These are phyloP conservation scores for Megaceryle maxima DNA, from an alignment of 2,113 vertebrate genomes.

Conservation along the genomic window DNA sequence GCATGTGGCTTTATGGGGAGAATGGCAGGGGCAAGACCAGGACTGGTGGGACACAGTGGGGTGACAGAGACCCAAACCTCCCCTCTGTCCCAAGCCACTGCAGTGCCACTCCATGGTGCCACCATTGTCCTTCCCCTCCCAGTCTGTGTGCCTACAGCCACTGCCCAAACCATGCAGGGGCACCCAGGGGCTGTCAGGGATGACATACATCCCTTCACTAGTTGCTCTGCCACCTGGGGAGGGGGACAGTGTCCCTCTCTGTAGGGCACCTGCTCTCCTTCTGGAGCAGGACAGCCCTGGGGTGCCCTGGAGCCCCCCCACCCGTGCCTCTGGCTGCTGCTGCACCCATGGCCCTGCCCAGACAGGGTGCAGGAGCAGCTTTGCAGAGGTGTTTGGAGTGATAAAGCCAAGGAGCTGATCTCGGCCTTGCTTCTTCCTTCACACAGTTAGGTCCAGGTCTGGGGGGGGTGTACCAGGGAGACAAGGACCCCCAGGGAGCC, in stretches of 20 bases:
- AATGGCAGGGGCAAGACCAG: not conserved
- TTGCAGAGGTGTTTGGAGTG: not conserved
- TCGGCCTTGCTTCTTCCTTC: not conserved
- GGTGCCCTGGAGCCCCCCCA: not conserved
- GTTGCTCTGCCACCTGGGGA: not conserved
- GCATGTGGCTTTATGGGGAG: not conserved
- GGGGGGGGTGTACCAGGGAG: not conserved
- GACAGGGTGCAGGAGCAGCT: fast-evolving
- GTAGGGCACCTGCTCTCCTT: not conserved
- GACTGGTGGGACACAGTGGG: not conserved
- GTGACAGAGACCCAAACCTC: not conserved
- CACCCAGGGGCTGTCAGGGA: not conserved
- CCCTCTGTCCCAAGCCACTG: fast-evolving
- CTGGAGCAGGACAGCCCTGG: not conserved
- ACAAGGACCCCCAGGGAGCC: not conserved
- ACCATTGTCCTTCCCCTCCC: fast-evolving
- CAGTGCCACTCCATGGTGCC: not conserved
- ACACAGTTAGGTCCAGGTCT: fast-evolving
- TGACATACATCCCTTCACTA: not conserved
- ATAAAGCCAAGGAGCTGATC: conserved; percentile 24
- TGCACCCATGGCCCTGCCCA: not conserved
- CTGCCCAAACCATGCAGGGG: not conserved
- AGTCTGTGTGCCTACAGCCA: not conserved
- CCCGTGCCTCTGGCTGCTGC: fast-evolving
- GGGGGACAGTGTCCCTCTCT: not conserved